Percentiles rank a stretch among this genome's conserved stretches.
phyloP scores from a whole-genome alignment of 1,140 invertebrate genomes.

The Pachyrhynchus sulphureomaculatus region DNA sequence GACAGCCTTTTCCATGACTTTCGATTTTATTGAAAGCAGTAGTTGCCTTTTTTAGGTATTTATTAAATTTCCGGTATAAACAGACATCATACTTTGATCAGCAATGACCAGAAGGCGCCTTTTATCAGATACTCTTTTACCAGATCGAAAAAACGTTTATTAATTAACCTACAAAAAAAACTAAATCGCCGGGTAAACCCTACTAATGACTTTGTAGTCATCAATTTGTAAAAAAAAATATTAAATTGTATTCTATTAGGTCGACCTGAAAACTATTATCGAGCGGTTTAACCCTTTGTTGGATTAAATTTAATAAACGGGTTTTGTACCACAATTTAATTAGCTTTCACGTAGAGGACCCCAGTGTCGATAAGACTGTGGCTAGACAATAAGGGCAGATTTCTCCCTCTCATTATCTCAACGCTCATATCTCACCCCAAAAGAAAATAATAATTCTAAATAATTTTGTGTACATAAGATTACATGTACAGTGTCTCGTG shows the following conservation, averaged over 20 bases:
- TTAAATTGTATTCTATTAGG: constrained; percentile 9
- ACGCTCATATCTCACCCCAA: neutral
- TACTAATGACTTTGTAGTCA: constrained; percentile 16
- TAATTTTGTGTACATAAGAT: too few species aligned
- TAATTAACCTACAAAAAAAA: neutral
- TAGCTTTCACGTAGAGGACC: constrained; percentile 1
- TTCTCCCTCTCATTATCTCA: neutral
- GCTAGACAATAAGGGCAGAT: neutral
- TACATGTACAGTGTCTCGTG: too few species aligned
- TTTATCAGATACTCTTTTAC: neutral
- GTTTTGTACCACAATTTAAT: constrained; percentile 10
- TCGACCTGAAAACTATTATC: constrained; percentile 10
- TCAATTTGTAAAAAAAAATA: constrained; percentile 18
- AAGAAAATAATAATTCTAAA: too few species aligned
- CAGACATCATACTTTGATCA: too few species aligned
- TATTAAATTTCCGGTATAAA: too few species aligned
- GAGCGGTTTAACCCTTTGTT: constrained; percentile 16
- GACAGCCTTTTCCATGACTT: too few species aligned
- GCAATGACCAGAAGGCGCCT: too few species aligned
- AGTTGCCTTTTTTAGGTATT: too few species aligned
- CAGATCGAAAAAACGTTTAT: neutral
- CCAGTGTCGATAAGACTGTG: constrained; percentile 1
- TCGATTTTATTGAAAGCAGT: too few species aligned
- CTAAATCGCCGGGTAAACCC: constrained; percentile 2
- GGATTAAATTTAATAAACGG: constrained; percentile 28